Evolutionary conservation across 1,140 invertebrate genomes (phyloP), one percentile per base, ranked within the genome.

Genomic region (Sinella curviseta): DNA sequence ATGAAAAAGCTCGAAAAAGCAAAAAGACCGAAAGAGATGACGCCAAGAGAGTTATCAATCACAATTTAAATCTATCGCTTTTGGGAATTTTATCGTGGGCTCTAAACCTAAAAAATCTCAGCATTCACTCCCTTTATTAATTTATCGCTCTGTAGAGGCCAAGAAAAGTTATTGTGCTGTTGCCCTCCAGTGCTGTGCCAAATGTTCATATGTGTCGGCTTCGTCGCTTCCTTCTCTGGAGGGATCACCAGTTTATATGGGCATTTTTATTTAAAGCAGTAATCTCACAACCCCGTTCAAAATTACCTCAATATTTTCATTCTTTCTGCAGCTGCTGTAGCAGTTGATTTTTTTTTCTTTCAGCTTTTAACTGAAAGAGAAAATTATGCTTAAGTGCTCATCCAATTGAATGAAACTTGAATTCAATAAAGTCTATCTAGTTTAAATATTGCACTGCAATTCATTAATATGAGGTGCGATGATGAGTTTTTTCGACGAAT

Each of bases 61-160:
- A 82, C 83, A 48, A 83, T 83, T 83, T 83, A 81, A 77, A 74
- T 83, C 81, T 82, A 83, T 83, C 83, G 83, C 81, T 83, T 83
- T 83, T 80, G 82, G 82, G 82, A 80, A 79, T 83, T 82, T 82
- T 48, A 80, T 81, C 75, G 48, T 39, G 26, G 67, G 81, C 60
- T 77, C 55, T 26, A 31, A 12, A 73, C 60, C 34, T 78, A 76
- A 78, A 81, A 48, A 81, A 82, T 31, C 77, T 78, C 78, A 76
- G 77, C 67, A 39, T 36, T 80, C 77, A 76, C 70, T 80, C 60
- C 35, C 48, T 77, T 83, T 83, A 83, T 83, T 83, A 83, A 83
- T 83, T 83, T 83, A 83, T 83, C 81, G 83, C 81, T 81, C 83
- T 57, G 16, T 24, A 17, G 76, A 77, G 76, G 55, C 35, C 12